Conservation (phyloP, 2,113 vertebrate species). For the Circaetus cinerascens region DNA sequence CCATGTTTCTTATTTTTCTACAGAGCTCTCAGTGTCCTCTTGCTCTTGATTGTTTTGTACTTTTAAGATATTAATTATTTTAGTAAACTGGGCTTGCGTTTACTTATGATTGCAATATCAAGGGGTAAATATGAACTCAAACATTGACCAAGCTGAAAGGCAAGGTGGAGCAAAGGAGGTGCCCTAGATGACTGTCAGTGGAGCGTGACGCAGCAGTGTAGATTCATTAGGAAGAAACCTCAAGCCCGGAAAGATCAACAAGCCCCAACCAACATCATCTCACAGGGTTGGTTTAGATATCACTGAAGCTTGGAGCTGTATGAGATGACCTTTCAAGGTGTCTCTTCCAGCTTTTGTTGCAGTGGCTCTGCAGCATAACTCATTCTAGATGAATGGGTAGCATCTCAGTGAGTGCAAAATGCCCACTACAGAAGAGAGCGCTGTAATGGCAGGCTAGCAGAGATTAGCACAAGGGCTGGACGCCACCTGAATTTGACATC, state of each 20-base stretch:
- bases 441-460: not conserved
- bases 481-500: not conserved
- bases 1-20: not conserved
- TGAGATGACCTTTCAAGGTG: not conserved
- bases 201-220: not conserved
- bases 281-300: not conserved
- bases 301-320: not conserved
- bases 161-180: not conserved
- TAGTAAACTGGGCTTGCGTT: not conserved
- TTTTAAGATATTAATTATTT: not conserved
- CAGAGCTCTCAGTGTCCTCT: not conserved
- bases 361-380: not conserved
- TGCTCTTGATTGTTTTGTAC: not conserved
- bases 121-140: not conserved
- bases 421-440: not conserved
- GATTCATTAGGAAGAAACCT: not conserved
- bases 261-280: not conserved
- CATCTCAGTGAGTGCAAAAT: not conserved
- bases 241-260: not conserved
- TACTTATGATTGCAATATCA: not conserved
- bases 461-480: not conserved
- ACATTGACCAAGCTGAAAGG: not conserved
- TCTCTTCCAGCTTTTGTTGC: not conserved
- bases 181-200: not conserved
- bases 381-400: not conserved